phyloP scores from a whole-genome alignment of 2,888 invertebrate species.

The Dynastes hyllus region DNA sequence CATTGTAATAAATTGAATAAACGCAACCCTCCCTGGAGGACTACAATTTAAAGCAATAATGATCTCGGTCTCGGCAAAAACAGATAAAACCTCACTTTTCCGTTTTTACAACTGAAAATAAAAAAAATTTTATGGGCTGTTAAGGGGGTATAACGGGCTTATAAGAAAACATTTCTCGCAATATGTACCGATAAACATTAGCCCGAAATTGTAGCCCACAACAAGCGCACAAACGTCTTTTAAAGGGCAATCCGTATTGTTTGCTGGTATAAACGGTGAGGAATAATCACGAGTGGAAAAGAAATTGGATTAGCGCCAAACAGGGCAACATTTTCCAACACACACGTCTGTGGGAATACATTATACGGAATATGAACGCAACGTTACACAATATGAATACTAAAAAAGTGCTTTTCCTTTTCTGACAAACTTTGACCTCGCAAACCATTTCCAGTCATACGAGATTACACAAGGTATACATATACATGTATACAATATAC shows the following conservation, averaged over 20 bases:
- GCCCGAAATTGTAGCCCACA: constrained; percentile 27
- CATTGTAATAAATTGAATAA: constrained; percentile 45
- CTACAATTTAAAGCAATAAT: constrained; percentile 49
- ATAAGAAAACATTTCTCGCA: constrained; percentile 50
- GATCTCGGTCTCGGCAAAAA: constrained; percentile 42
- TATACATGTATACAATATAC: too few relatives aligned
- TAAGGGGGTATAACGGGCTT: constrained; percentile 45
- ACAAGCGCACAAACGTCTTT: constrained; percentile 36
- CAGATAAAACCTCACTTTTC: constrained; percentile 50
- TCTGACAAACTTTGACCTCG: neutral
- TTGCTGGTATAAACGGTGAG: constrained; percentile 24
- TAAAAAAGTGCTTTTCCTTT: neutral
- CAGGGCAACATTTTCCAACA: neutral
- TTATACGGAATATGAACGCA: neutral
- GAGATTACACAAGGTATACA: too few relatives aligned
- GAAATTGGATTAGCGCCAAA: constrained; percentile 20
- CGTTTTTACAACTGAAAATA: constrained; percentile 51
- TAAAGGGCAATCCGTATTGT: constrained; percentile 31
- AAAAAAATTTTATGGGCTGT: constrained; percentile 50
- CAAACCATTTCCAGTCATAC: neutral
- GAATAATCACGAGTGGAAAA: constrained; percentile 17
- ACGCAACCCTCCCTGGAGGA: constrained; percentile 38
- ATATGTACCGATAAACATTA: constrained; percentile 46
- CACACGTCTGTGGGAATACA: neutral
- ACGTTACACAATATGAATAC: neutral